Conservation (phyloP, 1,140 invertebrate species). For the Trinorchestia longiramus region DNA sequence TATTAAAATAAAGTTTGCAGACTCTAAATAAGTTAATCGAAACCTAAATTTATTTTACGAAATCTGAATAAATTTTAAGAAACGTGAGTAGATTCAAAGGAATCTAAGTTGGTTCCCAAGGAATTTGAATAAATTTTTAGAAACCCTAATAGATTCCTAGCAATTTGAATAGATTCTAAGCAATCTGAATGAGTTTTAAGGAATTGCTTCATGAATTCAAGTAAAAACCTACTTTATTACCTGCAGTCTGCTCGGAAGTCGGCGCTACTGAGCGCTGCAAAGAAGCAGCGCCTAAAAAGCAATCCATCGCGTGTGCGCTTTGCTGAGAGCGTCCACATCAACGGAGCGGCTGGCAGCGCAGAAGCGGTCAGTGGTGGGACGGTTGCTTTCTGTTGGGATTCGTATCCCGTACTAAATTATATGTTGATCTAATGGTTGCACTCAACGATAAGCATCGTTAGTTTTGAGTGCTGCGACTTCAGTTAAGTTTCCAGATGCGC, state of each 20-base stretch:
- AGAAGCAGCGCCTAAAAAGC: constrained; percentile 83
- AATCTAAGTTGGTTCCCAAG: neutral
- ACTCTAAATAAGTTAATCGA: too few relatives aligned
- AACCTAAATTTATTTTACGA: neutral
- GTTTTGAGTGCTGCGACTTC: neutral
- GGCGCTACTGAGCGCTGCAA: constrained; percentile 86
- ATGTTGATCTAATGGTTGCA: neutral
- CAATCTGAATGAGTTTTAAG: neutral
- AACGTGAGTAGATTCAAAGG: neutral
- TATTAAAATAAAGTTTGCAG: too few relatives aligned
- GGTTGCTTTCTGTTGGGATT: neutral
- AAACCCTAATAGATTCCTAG: neutral
- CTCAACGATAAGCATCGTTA: neutral
- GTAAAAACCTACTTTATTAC: constrained; percentile 56
- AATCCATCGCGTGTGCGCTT: constrained; percentile 89
- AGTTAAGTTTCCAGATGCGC: neutral
- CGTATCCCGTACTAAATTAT: neutral
- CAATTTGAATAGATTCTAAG: neutral
- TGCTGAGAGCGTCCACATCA: constrained; percentile 88
- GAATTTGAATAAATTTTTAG: neutral
- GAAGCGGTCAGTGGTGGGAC: neutral
- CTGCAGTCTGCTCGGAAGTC: constrained; percentile 80
- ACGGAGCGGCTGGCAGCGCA: constrained; percentile 75
- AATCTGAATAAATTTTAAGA: neutral
- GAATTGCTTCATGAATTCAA: neutral